Conservation (phyloP, 1,140 invertebrate species). For the Nixonia krombeini region DNA sequence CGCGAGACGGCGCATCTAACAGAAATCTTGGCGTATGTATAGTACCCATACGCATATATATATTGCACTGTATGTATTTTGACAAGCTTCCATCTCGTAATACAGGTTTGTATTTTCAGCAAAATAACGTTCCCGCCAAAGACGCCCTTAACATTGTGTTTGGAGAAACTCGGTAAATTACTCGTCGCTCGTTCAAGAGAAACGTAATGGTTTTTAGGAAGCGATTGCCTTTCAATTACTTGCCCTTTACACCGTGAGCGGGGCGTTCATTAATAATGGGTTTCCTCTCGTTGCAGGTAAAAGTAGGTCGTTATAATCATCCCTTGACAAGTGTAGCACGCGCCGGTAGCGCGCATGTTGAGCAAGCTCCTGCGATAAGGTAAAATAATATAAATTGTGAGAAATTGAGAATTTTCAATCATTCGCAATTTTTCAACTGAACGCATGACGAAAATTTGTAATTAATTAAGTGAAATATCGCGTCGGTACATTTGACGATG, state of each 20-base stretch:
- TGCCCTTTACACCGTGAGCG: slow-evolving; percentile 31
- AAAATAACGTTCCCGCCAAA: slow-evolving; percentile 30
- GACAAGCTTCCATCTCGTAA: too few relatives aligned
- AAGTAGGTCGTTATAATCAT: slow-evolving; percentile 29
- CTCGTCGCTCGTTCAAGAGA: slow-evolving; percentile 29
- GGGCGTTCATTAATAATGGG: slow-evolving; percentile 43
- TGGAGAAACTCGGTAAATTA: slow-evolving; percentile 30
- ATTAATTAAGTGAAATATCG: too few relatives aligned
- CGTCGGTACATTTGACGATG: too few relatives aligned
- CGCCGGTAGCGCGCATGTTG: too few relatives aligned
- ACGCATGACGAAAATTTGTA: too few relatives aligned
- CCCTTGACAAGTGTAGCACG: slow-evolving; percentile 15
- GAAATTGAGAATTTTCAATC: too few relatives aligned
- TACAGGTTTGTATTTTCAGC: slow-evolving; percentile 30
- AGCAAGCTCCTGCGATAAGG: too few relatives aligned
- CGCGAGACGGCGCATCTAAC: slow-evolving; percentile 3
- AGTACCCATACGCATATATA: too few relatives aligned
- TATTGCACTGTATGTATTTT: too few relatives aligned
- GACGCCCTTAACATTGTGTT: slow-evolving; percentile 33
- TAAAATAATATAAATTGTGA: too few relatives aligned
- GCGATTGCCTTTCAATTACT: slow-evolving; percentile 42
- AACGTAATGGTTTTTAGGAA: slow-evolving; percentile 28
- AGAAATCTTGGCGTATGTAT: slow-evolving; percentile 35
- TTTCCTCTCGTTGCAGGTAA: slow-evolving; percentile 61
- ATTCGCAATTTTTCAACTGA: too few relatives aligned